A percentile compares a stretch with the other conserved stretches of the same genome.
phyloP scores from a whole-genome alignment of 2,888 invertebrate genomes.

The Seladonia tumulorum region DNA sequence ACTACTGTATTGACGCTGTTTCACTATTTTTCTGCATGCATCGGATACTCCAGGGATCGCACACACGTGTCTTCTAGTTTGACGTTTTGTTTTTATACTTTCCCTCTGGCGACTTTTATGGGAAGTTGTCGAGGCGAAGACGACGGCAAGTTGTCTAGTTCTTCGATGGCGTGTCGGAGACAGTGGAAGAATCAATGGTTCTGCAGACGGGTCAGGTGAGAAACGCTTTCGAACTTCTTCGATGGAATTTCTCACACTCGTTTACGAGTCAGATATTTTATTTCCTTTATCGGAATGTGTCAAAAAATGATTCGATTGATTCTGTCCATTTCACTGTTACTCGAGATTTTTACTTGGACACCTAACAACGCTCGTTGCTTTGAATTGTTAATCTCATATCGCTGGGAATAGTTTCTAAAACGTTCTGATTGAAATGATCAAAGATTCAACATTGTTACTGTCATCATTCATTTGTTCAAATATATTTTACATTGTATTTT shows the following conservation, averaged over 20 bases:
- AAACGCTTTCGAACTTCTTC: not conserved
- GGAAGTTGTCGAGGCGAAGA: not conserved
- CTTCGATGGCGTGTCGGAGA: not conserved
- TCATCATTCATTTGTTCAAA: too few relatives aligned
- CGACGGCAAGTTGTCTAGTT: not conserved
- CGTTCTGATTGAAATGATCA: too few relatives aligned
- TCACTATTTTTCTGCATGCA: not conserved
- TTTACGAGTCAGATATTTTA: not conserved
- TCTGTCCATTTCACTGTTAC: too few relatives aligned
- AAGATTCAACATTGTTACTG: too few relatives aligned
- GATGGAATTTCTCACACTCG: not conserved
- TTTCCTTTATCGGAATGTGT: not conserved
- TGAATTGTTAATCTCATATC: too few relatives aligned
- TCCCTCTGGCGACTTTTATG: conserved; percentile 25
- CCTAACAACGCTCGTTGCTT: too few relatives aligned
- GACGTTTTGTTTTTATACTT: not conserved
- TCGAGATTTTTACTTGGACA: too few relatives aligned
- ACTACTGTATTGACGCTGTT: not conserved
- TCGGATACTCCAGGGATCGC: not conserved
- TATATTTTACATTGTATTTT: not conserved
- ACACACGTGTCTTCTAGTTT: not conserved
- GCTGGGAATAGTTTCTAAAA: too few relatives aligned
- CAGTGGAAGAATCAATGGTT: conserved; percentile 7
- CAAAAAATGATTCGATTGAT: too few relatives aligned
- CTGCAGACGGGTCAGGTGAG: not conserved